These are phyloP conservation scores for Strigamia maritima DNA, from an alignment of 2,888 invertebrate species.

Conservation along the genomic window DNA sequence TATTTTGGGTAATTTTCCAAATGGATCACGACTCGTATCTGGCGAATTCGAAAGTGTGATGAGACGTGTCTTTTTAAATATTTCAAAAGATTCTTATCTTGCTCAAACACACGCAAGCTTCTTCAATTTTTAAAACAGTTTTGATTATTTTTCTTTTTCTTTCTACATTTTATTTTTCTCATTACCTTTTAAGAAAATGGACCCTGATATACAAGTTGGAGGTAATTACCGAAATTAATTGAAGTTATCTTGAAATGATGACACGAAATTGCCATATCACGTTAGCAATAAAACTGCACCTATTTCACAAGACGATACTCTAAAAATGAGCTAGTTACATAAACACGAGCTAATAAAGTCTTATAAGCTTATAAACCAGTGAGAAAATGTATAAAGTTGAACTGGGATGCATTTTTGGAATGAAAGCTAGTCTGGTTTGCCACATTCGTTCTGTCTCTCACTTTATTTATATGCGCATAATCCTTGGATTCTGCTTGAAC, in stretches of 20 bases:
- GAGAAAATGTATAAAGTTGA: not conserved
- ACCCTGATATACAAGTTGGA: not conserved
- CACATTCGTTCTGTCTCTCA: not conserved
- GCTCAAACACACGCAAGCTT: not conserved
- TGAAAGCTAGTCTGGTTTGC: not conserved
- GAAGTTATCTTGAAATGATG: not conserved
- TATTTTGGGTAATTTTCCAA: not conserved
- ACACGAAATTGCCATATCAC: not conserved
- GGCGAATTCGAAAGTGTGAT: not conserved
- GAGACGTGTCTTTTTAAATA: not conserved
- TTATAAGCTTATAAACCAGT: not conserved
- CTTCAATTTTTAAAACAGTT: not conserved
- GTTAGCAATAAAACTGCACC: not conserved
- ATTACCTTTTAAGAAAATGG: not conserved
- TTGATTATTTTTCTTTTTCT: not conserved
- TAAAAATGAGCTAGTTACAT: not conserved
- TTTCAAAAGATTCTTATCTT: not conserved
- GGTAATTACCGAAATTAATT: not conserved
- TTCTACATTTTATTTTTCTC: not conserved
- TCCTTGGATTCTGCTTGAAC: conserved; percentile 20
- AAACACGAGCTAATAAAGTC: not conserved
- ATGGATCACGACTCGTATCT: conserved; percentile 2
- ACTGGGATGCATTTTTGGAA: not conserved
- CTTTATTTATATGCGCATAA: conserved; percentile 23
- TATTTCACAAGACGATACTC: not conserved